phyloP scores from a whole-genome alignment of 2,797 vertebrate species.

The Leucoraja ocellata region DNA sequence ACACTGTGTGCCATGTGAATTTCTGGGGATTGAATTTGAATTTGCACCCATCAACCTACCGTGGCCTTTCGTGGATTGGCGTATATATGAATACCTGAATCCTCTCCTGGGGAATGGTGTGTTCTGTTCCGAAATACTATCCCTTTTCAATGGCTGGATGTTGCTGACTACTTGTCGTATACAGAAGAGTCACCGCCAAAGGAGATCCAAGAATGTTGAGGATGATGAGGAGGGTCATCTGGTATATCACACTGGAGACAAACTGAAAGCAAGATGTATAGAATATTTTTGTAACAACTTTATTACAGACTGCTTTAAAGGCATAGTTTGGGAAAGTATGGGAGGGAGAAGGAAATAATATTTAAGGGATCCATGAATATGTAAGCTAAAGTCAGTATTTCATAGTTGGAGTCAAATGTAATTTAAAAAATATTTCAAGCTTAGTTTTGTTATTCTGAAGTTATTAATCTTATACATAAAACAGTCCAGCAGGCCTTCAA shows the following conservation, averaged over 20 bases:
- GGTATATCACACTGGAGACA: slow-evolving; percentile 97
- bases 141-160: slow-evolving; percentile 73
- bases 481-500: slow-evolving; percentile 22
- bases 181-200: slow-evolving; percentile 82
- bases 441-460: not conserved
- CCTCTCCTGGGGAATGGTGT: slow-evolving; percentile 77
- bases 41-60: slow-evolving; percentile 86
- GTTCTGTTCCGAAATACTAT: slow-evolving; percentile 80
- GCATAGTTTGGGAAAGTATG: slow-evolving; percentile 42
- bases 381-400: slow-evolving; percentile 9
- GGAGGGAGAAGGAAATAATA: slow-evolving; percentile 38
- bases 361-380: not conserved
- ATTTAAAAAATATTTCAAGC: not conserved
- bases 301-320: slow-evolving; percentile 57
- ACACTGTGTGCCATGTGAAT: slow-evolving; percentile 90
- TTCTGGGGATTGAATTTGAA: slow-evolving; percentile 93
- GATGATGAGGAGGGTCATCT: slow-evolving; percentile 98
- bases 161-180: slow-evolving; percentile 73
- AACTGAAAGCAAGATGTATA: slow-evolving; percentile 94
- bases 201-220: slow-evolving; percentile 90
- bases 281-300: slow-evolving; percentile 80
- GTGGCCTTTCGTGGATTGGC: slow-evolving; percentile 80
- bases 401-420: slow-evolving; percentile 22
- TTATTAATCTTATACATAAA: slow-evolving; percentile 21
- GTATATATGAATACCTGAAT: slow-evolving; percentile 85